Conservation (phyloP, 1,140 invertebrate species). For the Brevipalpus yothersi region DNA sequence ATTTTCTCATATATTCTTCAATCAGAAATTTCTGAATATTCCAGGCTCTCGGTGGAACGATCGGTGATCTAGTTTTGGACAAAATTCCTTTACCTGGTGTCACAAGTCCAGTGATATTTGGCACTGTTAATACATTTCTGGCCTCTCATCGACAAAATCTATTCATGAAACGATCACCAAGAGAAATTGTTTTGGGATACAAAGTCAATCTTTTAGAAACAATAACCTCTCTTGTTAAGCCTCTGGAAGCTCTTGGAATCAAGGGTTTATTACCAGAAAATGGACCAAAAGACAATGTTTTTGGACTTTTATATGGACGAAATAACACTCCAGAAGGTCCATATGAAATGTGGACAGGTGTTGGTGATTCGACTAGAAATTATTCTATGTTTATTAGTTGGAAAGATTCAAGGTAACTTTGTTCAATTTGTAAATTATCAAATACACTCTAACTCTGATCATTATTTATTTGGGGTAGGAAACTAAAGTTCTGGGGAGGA, state of each 20-base stretch:
- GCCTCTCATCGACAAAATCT: neutral
- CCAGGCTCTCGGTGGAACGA: neutral
- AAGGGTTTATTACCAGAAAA: slow-evolving; percentile 1
- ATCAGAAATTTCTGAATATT: too few relatives aligned
- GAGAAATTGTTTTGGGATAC: neutral
- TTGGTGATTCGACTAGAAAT: neutral
- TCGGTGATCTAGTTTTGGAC: neutral
- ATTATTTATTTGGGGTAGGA: too few relatives aligned
- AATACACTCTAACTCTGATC: too few relatives aligned
- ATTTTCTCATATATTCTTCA: too few relatives aligned
- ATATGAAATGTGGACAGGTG: slow-evolving; percentile 9
- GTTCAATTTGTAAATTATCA: too few relatives aligned
- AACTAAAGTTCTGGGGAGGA: slow-evolving; percentile 4
- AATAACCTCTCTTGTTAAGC: neutral
- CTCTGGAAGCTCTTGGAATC: neutral
- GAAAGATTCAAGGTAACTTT: too few relatives aligned
- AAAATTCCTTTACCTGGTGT: neutral
- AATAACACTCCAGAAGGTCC: slow-evolving; percentile 8
- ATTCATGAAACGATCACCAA: neutral
- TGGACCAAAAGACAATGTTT: slow-evolving; percentile 7
- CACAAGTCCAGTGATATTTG: neutral
- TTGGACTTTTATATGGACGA: slow-evolving; percentile 7
- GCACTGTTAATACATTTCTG: neutral
- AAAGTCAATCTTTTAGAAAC: neutral
- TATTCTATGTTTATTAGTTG: too few relatives aligned